phyloP scores from a whole-genome alignment of 1,140 invertebrate species.

The Aphis gossypii region DNA sequence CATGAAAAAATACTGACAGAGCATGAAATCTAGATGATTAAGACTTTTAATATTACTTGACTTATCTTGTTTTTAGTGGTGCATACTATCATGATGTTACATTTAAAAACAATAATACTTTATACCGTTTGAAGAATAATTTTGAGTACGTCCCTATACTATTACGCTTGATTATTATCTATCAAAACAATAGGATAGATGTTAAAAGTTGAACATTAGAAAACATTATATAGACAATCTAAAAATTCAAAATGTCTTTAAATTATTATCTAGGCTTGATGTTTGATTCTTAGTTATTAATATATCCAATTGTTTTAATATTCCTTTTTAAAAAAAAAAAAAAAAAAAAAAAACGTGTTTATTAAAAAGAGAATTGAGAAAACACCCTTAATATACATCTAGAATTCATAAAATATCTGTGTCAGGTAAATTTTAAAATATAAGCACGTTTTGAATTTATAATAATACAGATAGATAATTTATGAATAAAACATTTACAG shows the following conservation, averaged over 20 bases:
- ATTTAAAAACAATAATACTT: not conserved
- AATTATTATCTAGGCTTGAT: not conserved
- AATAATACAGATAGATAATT: not conserved
- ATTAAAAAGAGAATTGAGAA: too few relatives aligned
- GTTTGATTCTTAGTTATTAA: not conserved
- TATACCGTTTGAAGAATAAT: not conserved
- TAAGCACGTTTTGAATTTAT: not conserved
- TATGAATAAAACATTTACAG: not conserved
- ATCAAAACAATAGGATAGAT: not conserved
- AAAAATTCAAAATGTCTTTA: not conserved
- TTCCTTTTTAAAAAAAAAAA: too few relatives aligned
- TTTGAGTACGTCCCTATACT: not conserved
- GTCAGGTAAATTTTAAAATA: not conserved
- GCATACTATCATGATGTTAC: not conserved
- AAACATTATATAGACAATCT: not conserved
- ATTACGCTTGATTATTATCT: not conserved
- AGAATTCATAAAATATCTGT: too few relatives aligned
- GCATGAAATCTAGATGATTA: not conserved
- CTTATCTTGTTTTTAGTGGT: not conserved
- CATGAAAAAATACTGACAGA: not conserved
- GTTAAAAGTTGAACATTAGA: not conserved
- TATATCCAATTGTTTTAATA: not conserved
- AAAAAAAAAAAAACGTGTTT: too few relatives aligned
- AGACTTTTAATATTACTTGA: not conserved
- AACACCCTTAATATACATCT: too few relatives aligned